Evolutionary conservation across 1,140 invertebrate genomes (phyloP), one percentile per base, ranked within the genome.

Genomic region (Lepidurus arcticus): DNA sequence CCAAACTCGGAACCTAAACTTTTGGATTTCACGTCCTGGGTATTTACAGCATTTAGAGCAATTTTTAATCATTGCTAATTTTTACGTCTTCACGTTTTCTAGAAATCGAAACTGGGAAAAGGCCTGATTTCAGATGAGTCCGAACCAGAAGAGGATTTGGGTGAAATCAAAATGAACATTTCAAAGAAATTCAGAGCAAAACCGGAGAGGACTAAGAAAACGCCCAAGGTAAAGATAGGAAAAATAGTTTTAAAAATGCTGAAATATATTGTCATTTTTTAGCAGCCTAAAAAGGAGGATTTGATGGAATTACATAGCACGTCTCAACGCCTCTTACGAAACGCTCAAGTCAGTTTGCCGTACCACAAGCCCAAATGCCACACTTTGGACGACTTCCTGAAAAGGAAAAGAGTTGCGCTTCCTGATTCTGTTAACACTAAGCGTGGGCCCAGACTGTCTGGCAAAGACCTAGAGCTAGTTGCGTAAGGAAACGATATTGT

Each of bases 301-400:
- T 65, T 65, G 13, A 7, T 65, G 9, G 53, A 65, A 16, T 65
- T 65, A 65, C 53, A 65, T 21, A 65, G 53, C 53, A 65, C 53
- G 21, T 65, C 53, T 65, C 53, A 65, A 65, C 53, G 53, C 53
- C 53, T 65, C 21, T 21, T 65, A 65, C 16, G 53, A 65, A 65
- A 65, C 53, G 53, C 53, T 65, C 53, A 65, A 65, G 53, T 65
- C 53, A 65, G 9, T 65, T 65, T 65, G 53, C 53, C 53, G 16
- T 65, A 65, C 13, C 53, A 65, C 21, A 65, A 65, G 21, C 53
- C 53, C 53, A 65, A 16, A 65, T 65, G 53, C 53, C 53, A 21
- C 53, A 65, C 53, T 65, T 65, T 65, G 21, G 53, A 65, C 13
- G 53, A 65, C 53, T 65, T 65, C 21, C 21, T 65, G 7, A 13